These are phyloP conservation scores for Heteromormyrus szaboi DNA, from an alignment of 2,797 vertebrate species.

Conservation along the genomic window DNA sequence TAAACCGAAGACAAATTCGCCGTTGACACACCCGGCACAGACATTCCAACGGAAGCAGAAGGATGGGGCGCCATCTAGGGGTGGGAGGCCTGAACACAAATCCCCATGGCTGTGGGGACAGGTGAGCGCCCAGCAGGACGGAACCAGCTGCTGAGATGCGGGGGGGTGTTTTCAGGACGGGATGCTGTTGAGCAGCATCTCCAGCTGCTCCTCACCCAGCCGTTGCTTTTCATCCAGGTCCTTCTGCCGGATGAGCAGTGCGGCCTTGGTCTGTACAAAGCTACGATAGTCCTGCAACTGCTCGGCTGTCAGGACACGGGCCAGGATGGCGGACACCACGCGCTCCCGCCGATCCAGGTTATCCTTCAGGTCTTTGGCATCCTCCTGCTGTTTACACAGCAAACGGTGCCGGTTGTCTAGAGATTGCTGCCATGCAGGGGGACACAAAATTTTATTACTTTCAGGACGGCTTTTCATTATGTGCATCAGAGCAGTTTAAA, in stretches of 20 bases:
- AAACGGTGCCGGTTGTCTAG: conserved; percentile 77
- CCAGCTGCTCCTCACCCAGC: conserved; percentile 78
- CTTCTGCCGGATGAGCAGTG: conserved; percentile 80
- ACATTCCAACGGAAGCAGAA: background rate
- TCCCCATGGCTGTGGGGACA: conserved; percentile 17
- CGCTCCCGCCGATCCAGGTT: conserved; percentile 83
- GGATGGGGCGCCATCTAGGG: background rate
- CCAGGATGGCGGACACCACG: conserved; percentile 73
- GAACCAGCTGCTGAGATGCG: background rate
- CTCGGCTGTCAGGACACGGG: conserved; percentile 63
- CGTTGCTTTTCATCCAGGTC: conserved; percentile 81
- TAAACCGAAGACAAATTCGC: background rate
- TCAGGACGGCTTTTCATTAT: background rate
- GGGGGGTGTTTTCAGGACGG: background rate
- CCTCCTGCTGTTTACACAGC: conserved; percentile 79
- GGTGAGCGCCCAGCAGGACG: conserved; percentile 10
- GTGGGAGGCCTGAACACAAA: background rate
- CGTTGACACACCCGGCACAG: background rate
- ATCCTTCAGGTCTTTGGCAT: conserved; percentile 89
- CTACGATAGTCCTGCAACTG: conserved; percentile 74
- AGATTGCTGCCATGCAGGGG: conserved; percentile 63
- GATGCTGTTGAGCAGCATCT: conserved; percentile 58
- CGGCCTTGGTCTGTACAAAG: conserved; percentile 79
- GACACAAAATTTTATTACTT: background rate
- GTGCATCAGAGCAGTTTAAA: background rate